Base-by-base conservation (phyloP, 2,888 invertebrate species). In the Leptogaster cylindrica region DNA sequence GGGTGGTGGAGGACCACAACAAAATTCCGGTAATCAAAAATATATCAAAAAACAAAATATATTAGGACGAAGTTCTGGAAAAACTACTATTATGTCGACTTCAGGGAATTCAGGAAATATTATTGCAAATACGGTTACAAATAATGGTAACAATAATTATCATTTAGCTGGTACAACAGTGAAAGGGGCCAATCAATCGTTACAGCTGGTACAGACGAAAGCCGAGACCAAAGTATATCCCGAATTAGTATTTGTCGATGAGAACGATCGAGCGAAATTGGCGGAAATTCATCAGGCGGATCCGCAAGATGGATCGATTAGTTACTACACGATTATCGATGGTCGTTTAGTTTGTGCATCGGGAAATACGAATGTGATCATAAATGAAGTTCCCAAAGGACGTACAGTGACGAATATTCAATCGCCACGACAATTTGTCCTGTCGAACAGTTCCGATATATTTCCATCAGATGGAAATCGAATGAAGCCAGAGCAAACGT, bases 171-270 rank as follows among this genome's bases (percentile, higher is more conserved):
- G 51, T 18, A 18, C 61, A 84, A 84, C 77, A 2, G 44, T 79
- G 82, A 27, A 82, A 83, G 64, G 41, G 8, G 63, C 63, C 20
- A 67, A 63, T 65, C 65, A 66, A 25, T 48, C 72, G 5, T 75
- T 76, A 46, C 83, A 82, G 74, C 80, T 80, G 68, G 86, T 89
- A 73, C 90, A 90, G 80, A 88, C 89, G 70, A 91, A 91, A 82
- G 88, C 89, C 72, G 89, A 90, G 82, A 85, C 88, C 73, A 91
- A 91, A 83, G 87, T 89, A 74, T 91, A 91, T 79, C 88, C 90
- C 65, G 91, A 91, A 75, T 74, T 89, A 72, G 83, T 81, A 69
- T 77, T 82, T 81, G 67, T 79, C 20, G 64, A 68, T 10, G 48
- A 65, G 14, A 46, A 51, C 6, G 78, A 78, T 10, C 28, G 52